Base-by-base conservation (phyloP, 2,113 vertebrate genomes). In the Carassius carassius region DNA sequence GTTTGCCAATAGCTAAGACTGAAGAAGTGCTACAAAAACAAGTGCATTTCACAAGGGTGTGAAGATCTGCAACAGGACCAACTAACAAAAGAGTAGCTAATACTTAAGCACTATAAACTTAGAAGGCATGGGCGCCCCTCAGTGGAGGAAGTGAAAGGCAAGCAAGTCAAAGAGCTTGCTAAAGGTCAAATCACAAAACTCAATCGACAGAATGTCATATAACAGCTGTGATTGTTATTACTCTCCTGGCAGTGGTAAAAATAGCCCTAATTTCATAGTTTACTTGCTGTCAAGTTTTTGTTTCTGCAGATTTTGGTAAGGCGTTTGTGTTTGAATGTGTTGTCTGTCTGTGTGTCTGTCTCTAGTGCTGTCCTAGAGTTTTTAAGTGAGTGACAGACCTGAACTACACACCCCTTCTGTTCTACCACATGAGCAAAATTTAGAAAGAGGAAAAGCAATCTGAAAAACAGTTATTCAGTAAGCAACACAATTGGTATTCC, bases 81-180 rank as follows among this genome's bases (percentile, higher is more conserved):
- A 84, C 44, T 56, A 25, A 49, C 35, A 62, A 69, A 70, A 5
- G 17, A 77, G 37, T 23, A 5, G 44, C 58, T 81, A 74, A 65
- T 81, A 41, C 29, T 47, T 81, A 56, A 85, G 35, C 23, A 32
- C 23, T 23, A 23, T 49, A 77, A 49, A 84, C 11, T 49, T 8
- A 62, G 25, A 16, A 93, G 92, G 91, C 88, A 89, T 89, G 91
- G 90, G 88, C 44, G 44, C 44, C 44, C 92, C 91, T 91, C 83
- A 88, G 88, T 90, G 90, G 89, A 83, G 91, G 89, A 88, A 88
- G 90, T 90, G 87, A 93, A 93, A 92, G 92, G 92, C 92, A 93
- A 90, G 90, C 85, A 72, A 70, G 58, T 37, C 16, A n/a, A 70
- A 23, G 84, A 69, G 87, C 82, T 89, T 87, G 86, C 86, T 84